Percentiles rank a stretch among this genome's conserved stretches.
Conservation (phyloP, 1,140 invertebrate species). For the Ridgeia piscesae region DNA sequence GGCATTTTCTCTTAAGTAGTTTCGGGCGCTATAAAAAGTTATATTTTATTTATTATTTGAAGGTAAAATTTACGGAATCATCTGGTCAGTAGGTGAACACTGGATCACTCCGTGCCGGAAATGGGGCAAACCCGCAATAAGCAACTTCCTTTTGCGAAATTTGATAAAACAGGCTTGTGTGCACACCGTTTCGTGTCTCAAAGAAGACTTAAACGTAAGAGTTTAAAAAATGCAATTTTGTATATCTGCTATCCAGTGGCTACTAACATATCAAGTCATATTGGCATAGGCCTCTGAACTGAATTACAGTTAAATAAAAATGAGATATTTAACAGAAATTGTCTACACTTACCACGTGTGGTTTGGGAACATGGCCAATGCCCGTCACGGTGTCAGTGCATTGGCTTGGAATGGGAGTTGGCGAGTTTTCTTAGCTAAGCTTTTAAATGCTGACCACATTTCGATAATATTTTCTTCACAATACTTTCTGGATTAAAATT, state of each 20-base stretch:
- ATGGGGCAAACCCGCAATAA: neutral
- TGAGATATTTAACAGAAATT: neutral
- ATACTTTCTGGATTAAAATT: too few species aligned
- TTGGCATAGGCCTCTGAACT: neutral
- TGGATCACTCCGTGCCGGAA: neutral
- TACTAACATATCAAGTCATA: neutral
- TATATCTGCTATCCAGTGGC: neutral
- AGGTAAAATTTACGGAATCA: neutral
- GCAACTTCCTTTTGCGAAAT: neutral
- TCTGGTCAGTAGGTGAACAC: neutral
- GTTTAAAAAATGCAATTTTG: neutral
- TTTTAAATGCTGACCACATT: too few species aligned
- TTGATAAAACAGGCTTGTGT: constrained; percentile 1
- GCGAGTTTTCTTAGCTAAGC: too few species aligned
- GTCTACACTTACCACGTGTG: neutral
- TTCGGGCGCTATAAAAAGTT: too few species aligned
- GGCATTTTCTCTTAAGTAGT: too few species aligned
- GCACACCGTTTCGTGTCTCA: neutral
- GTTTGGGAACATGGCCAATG: neutral
- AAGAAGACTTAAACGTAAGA: constrained; percentile 6
- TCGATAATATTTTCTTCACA: too few species aligned
- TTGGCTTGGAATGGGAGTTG: too few species aligned
- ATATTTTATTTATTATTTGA: neutral
- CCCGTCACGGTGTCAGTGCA: too few species aligned
- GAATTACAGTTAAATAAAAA: neutral